Conservation (phyloP, 2,797 vertebrate species). For the Crypturellus tataupa region DNA sequence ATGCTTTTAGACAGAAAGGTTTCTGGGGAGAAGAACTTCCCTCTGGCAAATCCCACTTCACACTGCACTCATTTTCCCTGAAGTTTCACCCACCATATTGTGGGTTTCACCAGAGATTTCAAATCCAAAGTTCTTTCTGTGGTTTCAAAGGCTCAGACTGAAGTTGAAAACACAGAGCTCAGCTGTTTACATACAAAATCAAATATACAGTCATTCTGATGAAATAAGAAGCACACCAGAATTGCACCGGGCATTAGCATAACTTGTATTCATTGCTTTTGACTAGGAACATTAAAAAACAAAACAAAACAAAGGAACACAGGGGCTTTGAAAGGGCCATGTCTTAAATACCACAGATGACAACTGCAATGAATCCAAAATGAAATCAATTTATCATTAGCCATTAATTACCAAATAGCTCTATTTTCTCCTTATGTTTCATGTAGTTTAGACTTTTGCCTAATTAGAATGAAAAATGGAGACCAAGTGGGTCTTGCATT, state of each 20-base stretch:
- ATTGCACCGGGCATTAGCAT: slow-evolving; percentile 2
- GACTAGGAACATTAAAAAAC: neutral
- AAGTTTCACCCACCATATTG: neutral
- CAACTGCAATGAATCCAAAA: slow-evolving; percentile 51
- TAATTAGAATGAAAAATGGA: slow-evolving; percentile 66
- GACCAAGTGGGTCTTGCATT: slow-evolving; percentile 25
- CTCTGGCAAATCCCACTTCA: slow-evolving; percentile 17
- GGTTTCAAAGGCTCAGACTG: slow-evolving; percentile 49
- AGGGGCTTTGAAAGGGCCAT: slow-evolving; percentile 1
- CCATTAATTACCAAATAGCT: slow-evolving; percentile 67
- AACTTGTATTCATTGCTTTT: slow-evolving; percentile 30
- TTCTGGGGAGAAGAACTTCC: slow-evolving; percentile 26
- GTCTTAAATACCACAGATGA: slow-evolving; percentile 46
- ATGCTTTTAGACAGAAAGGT: neutral
- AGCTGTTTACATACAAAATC: slow-evolving; percentile 60
- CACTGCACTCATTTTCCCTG: slow-evolving; percentile 32
- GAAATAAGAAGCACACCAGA: slow-evolving; percentile 47
- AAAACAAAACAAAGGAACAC: neutral
- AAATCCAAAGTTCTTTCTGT: slow-evolving; percentile 18
- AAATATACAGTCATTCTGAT: slow-evolving; percentile 17
- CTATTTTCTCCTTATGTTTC: slow-evolving; percentile 69
- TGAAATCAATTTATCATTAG: slow-evolving; percentile 66
- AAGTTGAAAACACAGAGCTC: slow-evolving; percentile 27
- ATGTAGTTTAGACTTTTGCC: slow-evolving; percentile 33
- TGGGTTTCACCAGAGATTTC: slow-evolving; percentile 27